Evolutionary conservation across 2,797 vertebrate genomes (phyloP), one percentile per base, ranked within the genome.

Genomic region (Chaetophractus vellerosus): DNA sequence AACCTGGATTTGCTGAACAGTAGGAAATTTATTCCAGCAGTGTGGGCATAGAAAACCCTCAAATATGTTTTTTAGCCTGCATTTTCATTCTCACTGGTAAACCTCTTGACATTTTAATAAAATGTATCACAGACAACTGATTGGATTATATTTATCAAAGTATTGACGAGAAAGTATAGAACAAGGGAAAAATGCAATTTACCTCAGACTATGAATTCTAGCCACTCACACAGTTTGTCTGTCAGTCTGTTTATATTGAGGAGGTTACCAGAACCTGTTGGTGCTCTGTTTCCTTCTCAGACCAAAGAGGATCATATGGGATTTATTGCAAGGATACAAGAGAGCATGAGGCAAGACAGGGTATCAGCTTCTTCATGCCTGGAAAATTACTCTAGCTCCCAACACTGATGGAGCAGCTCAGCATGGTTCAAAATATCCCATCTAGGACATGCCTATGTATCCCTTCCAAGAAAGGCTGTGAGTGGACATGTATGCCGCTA

Each of bases 31-130:
- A 94, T 88, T 94, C 97, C 61, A 94, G 83, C 74, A 68, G 72
- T 36, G 88, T 88, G 33, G 74, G 95, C 55, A 97, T 96, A 97
- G 85, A 94, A 96, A 97, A 94, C 61, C 92, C 90, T 96, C 94
- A 97, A 90, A 93, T 93, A 86, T 31, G 82, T 55, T 88, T 95
- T 94, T 97, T 90, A 97, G 95, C 93, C 72, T 69, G 38, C 6
- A 36, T 94, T 97, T 97, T 95, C 91, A 86, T 97, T 96, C 94
- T 72, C 72, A 85, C 95, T 83, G 74, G 64, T 93, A 96, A 96
- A 93, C 92, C 92, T 94, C 93, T 97, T 97, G 96, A 97, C 94
- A 96, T 97, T 97, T 96, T 95, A 96, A 94, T 96, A 95, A 96
- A 96, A 90, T 82, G 90, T 96, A 95, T 31, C 96, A 57, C 48